Evolutionary conservation across 1,140 invertebrate species (phyloP).

Genomic region (Procambarus virginalis): DNA sequence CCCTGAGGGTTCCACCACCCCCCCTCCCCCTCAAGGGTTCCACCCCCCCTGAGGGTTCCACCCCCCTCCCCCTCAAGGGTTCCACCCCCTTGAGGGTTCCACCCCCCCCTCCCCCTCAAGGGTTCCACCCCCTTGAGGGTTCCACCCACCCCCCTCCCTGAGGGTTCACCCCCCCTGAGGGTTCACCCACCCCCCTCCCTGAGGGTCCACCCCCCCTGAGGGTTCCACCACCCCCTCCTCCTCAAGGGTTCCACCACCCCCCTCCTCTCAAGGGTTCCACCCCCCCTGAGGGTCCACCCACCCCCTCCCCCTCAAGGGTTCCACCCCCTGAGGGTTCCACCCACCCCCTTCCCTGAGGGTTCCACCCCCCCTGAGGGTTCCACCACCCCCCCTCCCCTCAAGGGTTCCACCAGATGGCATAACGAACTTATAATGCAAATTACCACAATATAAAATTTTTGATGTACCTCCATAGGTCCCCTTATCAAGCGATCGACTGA

Average conservation of each 20-base stretch:
- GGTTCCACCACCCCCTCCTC: neutral
- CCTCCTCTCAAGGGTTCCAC: no score
- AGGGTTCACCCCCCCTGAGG: neutral
- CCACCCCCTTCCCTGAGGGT: neutral
- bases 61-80: neutral
- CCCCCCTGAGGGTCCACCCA: neutral
- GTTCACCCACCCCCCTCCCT: no score
- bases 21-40: no score
- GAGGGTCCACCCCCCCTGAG: no score
- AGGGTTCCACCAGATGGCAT: no score
- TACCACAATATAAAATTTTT: no score
- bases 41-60: neutral
- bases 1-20: neutral
- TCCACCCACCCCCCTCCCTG: neutral
- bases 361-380: neutral
- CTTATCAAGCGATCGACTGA: no score
- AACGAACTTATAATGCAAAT: no score
- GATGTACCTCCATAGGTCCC: no score
- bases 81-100: no score
- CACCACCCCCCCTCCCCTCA: neutral
- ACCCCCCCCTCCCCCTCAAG: no score
- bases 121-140: no score
- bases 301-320: neutral
- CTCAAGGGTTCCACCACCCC: neutral
- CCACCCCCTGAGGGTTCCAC: neutral